phyloP scores from a whole-genome alignment of 2,888 invertebrate genomes.

The Tipula unca region DNA sequence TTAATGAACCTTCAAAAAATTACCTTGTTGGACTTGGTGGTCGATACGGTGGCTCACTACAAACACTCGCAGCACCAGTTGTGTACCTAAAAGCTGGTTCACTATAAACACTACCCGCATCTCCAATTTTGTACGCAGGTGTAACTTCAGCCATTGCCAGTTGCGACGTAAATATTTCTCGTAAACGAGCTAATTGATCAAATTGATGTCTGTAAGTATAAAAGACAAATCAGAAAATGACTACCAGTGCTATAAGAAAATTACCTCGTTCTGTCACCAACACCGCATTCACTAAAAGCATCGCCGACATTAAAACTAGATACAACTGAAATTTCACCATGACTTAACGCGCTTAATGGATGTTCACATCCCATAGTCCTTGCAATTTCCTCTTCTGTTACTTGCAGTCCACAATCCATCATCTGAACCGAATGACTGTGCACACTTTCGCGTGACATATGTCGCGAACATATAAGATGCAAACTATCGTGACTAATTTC shows the following conservation, averaged over 20 bases:
- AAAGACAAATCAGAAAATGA: background rate
- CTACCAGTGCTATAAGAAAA: background rate
- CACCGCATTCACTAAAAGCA: conserved; percentile 41
- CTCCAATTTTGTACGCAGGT: conserved; percentile 48
- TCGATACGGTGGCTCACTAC: conserved; percentile 74
- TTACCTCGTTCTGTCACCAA: conserved; percentile 40
- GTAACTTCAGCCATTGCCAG: conserved; percentile 65
- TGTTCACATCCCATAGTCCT: conserved; percentile 78
- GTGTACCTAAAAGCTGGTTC: conserved; percentile 42
- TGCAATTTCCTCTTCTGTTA: conserved; percentile 88
- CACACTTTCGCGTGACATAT: conserved; percentile 57
- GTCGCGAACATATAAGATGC: conserved; percentile 46
- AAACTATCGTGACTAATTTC: conserved; percentile 78
- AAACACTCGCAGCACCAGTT: conserved; percentile 66
- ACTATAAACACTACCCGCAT: conserved; percentile 41
- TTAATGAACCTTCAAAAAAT: background rate
- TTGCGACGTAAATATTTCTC: conserved; percentile 72
- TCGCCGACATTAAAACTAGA: conserved; percentile 62
- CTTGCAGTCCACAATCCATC: conserved; percentile 80
- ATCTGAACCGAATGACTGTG: conserved; percentile 75
- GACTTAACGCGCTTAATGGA: conserved; percentile 79
- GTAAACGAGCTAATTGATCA: conserved; percentile 71
- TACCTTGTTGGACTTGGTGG: conserved; percentile 39
- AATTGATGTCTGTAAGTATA: conserved; percentile 46
- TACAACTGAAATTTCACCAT: conserved; percentile 83